Evolutionary conservation across 2,797 vertebrate species (phyloP), one percentile per base, ranked within the genome.

Genomic region (Gastrophryne carolinensis): DNA sequence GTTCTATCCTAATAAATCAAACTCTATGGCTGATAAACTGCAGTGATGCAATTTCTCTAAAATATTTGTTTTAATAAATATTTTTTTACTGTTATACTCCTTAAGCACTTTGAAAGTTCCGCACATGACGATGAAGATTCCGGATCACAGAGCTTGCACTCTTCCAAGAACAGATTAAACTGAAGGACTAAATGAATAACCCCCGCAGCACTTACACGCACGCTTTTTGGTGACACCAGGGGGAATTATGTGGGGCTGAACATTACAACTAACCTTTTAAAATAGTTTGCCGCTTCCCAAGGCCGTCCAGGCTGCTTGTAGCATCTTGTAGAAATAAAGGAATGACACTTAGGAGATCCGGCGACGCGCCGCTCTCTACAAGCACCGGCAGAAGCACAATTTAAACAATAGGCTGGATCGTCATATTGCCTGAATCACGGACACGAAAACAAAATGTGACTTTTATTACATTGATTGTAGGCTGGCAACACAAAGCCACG

Each of bases 261-360:
- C n/a, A 68, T 68, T 67, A 68, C 64, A 68, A 53, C 29, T 52
- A 75, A 61, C 73, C 54, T 75, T 75, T 75, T 68, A 60, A 75
- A 75, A 68, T 75, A 68, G 73, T 68, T 61, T 60, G 12, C 44
- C 10, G 7, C 54, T 30, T 34, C 15, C 50, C 73, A 75, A 75
- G 73, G 73, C 30, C 73, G 41, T 30, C 7, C 6, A 29, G 39
- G 53, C 64, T 41, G 54, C 63, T 75, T 75, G 27, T 41, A 61
- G 37, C 50, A 41, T 52, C 73, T 75, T 41, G 58, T 44, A 68
- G 68, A 64, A 60, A 67, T n/a, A 23, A 49, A 29, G 54, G 54
- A 75, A 75, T 75, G 37, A 10, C 37, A 21, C n/a, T 35, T 9
- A 47, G 27, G 35, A 58, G 56, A 66, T 35, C 27, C 29, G 4